Evolutionary conservation across 1,140 invertebrate species (phyloP).

Genomic region (Zophobas morio): DNA sequence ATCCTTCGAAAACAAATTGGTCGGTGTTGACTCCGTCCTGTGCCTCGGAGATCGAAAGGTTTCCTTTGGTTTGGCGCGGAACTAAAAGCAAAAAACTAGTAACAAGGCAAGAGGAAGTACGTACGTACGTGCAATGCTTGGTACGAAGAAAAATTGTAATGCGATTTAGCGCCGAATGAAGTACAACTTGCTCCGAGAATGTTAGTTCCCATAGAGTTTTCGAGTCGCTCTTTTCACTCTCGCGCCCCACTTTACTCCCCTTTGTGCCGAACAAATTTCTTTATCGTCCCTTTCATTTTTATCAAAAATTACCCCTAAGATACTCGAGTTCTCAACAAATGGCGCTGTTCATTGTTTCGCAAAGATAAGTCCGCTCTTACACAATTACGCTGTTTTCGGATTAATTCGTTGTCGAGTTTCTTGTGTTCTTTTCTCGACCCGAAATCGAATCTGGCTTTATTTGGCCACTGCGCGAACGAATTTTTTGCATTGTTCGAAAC

Average conservation of each 20-base stretch:
- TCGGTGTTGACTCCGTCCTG: slow-evolving; percentile 11
- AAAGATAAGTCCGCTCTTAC: slow-evolving; percentile 32
- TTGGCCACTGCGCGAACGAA: slow-evolving; percentile 14
- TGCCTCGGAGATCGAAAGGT: not conserved
- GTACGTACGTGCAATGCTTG: no score
- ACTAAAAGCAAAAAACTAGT: not conserved
- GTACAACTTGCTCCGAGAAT: not conserved
- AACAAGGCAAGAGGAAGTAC: no score
- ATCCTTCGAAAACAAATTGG: slow-evolving; percentile 19
- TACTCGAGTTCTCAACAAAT: slow-evolving; percentile 21
- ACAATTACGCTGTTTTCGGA: slow-evolving; percentile 32
- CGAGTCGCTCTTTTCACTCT: not conserved
- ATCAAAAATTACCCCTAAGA: slow-evolving; percentile 23
- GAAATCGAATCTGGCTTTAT: slow-evolving; percentile 23
- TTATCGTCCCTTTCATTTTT: slow-evolving; percentile 30
- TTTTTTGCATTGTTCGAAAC: slow-evolving; percentile 11
- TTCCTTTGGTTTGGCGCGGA: not conserved
- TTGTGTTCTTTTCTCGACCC: slow-evolving; percentile 26
- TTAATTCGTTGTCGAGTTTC: slow-evolving; percentile 20
- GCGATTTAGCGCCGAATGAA: not conserved
- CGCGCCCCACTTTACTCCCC: slow-evolving; percentile 1
- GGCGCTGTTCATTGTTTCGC: slow-evolving; percentile 26
- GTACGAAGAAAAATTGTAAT: no score
- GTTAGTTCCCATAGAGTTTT: not conserved
- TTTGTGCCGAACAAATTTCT: slow-evolving; percentile 25